Evolutionary conservation across 1,140 invertebrate species (phyloP).

Genomic region (Lasioglossum baleicum): DNA sequence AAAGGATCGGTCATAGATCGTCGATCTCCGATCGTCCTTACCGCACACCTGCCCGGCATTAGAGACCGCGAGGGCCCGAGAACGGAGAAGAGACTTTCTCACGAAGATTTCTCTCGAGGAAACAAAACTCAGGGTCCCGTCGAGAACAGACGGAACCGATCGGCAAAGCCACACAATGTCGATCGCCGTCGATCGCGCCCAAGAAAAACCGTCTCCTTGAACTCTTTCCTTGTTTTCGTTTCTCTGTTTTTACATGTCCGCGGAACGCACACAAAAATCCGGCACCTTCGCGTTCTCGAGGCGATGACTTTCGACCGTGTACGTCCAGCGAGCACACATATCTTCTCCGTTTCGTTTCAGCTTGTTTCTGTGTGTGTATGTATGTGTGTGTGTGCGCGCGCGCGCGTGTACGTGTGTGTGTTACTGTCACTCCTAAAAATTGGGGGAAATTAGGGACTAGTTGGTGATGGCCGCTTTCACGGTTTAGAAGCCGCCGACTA

Average conservation of each 20-base stretch:
- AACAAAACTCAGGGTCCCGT: no score
- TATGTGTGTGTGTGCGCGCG: no score
- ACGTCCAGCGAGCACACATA: no score
- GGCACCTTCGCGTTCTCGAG: conserved; percentile 3
- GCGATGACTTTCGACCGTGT: conserved; percentile 55
- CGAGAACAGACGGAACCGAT: no score
- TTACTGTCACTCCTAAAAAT: conserved; percentile 1
- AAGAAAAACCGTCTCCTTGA: not conserved
- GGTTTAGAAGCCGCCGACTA: conserved; percentile 15
- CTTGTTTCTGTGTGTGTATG: not conserved
- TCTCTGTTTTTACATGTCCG: not conserved
- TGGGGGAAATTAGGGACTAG: conserved; percentile 27
- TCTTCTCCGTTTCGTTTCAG: conserved; percentile 20
- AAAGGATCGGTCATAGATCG: not conserved
- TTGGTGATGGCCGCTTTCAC: conserved; percentile 37
- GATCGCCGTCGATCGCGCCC: not conserved
- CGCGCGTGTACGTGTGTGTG: no score
- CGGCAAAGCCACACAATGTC: not conserved
- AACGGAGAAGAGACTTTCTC: not conserved
- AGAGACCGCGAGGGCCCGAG: not conserved
- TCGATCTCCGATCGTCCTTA: no score
- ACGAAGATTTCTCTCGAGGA: no score
- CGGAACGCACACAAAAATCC: not conserved
- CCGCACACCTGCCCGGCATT: not conserved
- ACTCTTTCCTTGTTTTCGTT: not conserved